A percentile compares a stretch with the other conserved stretches of the same genome.
Evolutionary conservation across 2,797 vertebrate species (phyloP).

Genomic region (Artibeus lituratus): DNA sequence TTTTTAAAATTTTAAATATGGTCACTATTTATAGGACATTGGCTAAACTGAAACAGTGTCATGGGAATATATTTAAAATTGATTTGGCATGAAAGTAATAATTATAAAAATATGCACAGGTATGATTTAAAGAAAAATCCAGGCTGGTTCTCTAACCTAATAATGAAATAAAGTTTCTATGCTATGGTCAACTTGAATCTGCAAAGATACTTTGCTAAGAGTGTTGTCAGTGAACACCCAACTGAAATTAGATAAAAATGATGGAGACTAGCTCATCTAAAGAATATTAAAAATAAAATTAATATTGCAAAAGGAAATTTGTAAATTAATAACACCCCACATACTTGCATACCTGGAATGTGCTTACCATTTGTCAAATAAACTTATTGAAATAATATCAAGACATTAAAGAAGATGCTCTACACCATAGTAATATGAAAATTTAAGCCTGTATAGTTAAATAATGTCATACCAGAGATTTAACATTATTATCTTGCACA

Average conservation of each 20-base stretch:
- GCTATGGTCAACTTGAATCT: background rate
- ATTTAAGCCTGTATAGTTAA: background rate
- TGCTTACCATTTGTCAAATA: background rate
- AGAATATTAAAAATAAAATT: background rate
- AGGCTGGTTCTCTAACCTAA: background rate
- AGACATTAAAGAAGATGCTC: background rate
- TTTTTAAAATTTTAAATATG: background rate
- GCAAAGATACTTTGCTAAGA: background rate
- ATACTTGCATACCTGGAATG: background rate
- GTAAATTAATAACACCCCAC: background rate
- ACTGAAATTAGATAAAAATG: background rate
- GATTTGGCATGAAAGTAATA: background rate
- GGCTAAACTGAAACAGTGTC: background rate
- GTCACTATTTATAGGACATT: background rate
- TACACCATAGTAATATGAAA: background rate
- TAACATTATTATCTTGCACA: background rate
- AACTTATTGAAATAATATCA: background rate
- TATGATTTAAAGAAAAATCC: background rate
- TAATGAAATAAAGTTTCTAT: background rate
- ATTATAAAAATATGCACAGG: background rate
- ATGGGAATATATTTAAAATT: background rate
- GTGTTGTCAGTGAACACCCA: background rate
- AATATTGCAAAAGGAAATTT: background rate
- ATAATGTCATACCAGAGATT: background rate
- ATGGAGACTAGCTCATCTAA: background rate